Base-by-base conservation (phyloP, 2,113 vertebrate genomes). In the Pedionomus torquatus region DNA sequence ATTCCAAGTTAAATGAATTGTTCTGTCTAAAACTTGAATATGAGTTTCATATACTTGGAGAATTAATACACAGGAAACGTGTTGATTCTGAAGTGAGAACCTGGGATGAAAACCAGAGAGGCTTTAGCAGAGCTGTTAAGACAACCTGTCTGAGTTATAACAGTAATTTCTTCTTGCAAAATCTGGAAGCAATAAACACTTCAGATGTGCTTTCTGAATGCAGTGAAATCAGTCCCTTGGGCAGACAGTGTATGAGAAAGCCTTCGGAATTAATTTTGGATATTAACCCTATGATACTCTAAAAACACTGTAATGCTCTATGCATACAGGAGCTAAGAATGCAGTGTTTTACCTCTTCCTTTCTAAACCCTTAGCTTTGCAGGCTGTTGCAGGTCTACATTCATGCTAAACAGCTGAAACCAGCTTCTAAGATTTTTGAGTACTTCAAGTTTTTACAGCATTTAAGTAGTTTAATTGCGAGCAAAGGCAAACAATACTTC, bases 121-220 rank as follows among this genome's bases (percentile, higher is more conserved):
- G 37, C 79, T 78, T 86, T 80, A 90, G 79, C 90, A 93, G 85
- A 83, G 35, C 68, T 88, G 17, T 88, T 93, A 77, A 78, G 88
- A 54, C 30, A 39, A 37, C 49, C 85, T n/a, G 51, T 52, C 66
- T 94, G 93, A 95, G 46, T 90, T 93, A 74, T 20, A 93, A 41
- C 55, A 88, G 75, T 63, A 68, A 95, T 91, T 95, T 89, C 35
- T 93, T 21, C 28, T 87, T 93, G 83, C 33, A 65, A 66, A 96
- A 80, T 90, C 83, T 94, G 96, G 95, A 95, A 92, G 51, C 79
- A 79, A 83, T 95, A 70, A 90, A 74, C 51, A 61, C n/a, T 51
- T 90, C 17, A 78, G 26, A 86, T 83, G 39, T 70, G 46, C 82
- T 90, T 91, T 91, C 37, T 4, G 19, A 91, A 74, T 86, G 43